A percentile compares a stretch with the other conserved stretches of the same genome.
Evolutionary conservation across 2,113 vertebrate species (phyloP).

Genomic region (Pelecanoides urinatrix): DNA sequence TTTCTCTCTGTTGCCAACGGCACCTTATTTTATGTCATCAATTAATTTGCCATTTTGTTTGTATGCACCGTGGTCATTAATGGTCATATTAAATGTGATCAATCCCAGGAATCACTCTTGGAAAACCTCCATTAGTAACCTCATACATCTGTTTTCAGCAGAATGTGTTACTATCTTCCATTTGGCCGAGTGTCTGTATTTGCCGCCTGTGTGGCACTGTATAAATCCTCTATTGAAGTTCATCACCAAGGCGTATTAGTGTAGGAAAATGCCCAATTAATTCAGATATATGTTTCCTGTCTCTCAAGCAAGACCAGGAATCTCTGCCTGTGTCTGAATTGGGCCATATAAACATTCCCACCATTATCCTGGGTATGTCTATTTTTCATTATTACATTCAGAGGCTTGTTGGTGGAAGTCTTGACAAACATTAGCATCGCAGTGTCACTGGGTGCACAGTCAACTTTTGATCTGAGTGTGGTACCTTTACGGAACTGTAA

Average conservation of each 20-base stretch:
- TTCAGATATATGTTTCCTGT: not conserved
- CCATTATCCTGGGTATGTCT: not conserved
- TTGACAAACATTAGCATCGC: not conserved
- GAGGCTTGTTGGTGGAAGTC: not conserved
- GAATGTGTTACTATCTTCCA: not conserved
- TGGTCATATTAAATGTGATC: not conserved
- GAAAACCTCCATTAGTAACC: not conserved
- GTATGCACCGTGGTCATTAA: not conserved
- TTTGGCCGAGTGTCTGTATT: not conserved
- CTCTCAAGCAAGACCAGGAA: not conserved
- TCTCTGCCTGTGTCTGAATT: not conserved
- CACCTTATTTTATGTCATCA: not conserved
- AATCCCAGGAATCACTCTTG: not conserved
- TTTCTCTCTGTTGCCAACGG: not conserved
- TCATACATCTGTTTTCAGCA: not conserved
- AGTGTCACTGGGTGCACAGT: not conserved
- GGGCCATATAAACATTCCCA: not conserved
- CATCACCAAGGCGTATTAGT: not conserved
- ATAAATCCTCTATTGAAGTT: not conserved
- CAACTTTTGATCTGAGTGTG: not conserved
- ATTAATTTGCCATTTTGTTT: not conserved
- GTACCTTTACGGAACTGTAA: not conserved
- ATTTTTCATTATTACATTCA: not conserved
- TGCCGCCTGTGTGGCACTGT: not conserved
- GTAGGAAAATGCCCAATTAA: not conserved